Evolutionary conservation across 2,113 vertebrate species (phyloP).

Genomic region (Platysteira castanea): DNA sequence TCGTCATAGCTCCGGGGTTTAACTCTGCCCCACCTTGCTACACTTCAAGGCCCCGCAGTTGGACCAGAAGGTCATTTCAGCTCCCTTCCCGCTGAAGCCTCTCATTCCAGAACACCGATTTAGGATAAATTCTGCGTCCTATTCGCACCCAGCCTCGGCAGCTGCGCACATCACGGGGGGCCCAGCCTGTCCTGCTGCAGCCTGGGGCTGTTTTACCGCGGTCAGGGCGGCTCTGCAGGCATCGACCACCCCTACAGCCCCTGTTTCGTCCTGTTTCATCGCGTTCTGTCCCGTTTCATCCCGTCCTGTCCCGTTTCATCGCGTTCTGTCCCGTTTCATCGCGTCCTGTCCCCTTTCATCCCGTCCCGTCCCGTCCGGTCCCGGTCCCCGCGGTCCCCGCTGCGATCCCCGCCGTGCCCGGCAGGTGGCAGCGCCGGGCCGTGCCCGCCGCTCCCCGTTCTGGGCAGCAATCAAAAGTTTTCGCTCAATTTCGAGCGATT

Average conservation of each 20-base stretch:
- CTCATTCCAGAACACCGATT: no score
- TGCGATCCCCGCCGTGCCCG: background rate
- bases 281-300: background rate
- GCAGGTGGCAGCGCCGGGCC: background rate
- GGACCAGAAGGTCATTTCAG: fast-evolving
- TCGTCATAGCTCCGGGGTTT: background rate
- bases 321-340: no score
- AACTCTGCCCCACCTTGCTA: background rate
- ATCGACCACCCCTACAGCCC: fast-evolving
- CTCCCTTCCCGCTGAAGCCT: fast-evolving
- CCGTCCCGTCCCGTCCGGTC: no score
- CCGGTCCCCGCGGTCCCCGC: no score
- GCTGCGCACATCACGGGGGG: fast-evolving
- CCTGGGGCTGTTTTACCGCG: fast-evolving
- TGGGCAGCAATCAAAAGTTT: background rate
- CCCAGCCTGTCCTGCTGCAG: fast-evolving
- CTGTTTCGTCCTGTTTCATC: no score
- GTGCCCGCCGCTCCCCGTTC: background rate
- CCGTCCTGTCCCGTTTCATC: no score
- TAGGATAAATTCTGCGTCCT: background rate
- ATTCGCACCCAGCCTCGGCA: fast-evolving
- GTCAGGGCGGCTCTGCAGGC: background rate
- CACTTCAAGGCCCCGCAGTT: background rate
- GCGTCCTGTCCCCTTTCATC: no score
- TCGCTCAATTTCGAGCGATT: background rate